Base-by-base conservation (phyloP, 2,797 vertebrate genomes). In the Heteromormyrus szaboi region DNA sequence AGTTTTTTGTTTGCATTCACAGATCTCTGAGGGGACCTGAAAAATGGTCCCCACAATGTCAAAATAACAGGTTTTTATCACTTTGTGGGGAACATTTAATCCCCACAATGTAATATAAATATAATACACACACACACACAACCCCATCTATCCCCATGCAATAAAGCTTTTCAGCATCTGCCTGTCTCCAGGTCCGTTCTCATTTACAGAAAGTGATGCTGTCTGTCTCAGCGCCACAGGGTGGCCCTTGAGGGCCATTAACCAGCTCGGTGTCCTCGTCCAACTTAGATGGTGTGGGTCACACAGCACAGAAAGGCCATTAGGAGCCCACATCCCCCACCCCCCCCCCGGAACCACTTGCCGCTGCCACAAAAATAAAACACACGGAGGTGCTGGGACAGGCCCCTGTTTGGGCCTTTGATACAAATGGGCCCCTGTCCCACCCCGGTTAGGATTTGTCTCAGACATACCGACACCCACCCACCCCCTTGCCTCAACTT, bases 231-330 rank as follows among this genome's bases (percentile, higher is more conserved):
- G 33, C 94, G 95, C 90, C 94, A 92, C 81, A 88, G 91, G 92
- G 94, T 96, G 97, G 97, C 98, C 98, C 97, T 98, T 14, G 97
- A 96, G 94, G 94, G 94, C 96, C 96, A 96, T 96, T 97, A 97
- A 96, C 94, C 95, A 94, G 93, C 93, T 90, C 92, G 94, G 94
- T 91, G 76, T 96, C 97, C 96, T 94, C 95, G 91, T 89, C 92
- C 95, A 95, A 14, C 29, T 95, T 92, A 92, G 92, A 91, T 50
- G 79, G 8, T 83, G 79, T 7, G 92, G 90, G 90, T 96, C 95
- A 95, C 94, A 94, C 94, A 93, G 95, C 94, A 93, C 92, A 94
- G 90, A 91, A 91, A 90, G 94, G 92, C 91, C 91, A 93, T 94
- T 92, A 90, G 92, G 95, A 93, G 90, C 92, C 91, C 90, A 91